Evolutionary conservation across 2,797 vertebrate species (phyloP), one percentile per base, ranked within the genome.

Genomic region (Cynopterus sphinx): DNA sequence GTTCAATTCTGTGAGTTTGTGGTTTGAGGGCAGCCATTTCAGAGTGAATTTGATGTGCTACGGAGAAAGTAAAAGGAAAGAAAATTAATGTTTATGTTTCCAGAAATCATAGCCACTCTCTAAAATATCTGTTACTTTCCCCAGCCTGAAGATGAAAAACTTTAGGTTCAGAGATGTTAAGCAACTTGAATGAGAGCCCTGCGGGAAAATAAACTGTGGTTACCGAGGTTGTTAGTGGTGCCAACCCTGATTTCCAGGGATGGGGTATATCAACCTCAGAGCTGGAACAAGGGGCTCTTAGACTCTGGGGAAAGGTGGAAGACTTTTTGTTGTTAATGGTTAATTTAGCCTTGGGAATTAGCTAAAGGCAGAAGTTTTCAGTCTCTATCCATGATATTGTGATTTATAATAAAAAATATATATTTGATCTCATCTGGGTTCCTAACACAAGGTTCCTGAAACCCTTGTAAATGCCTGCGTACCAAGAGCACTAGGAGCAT

Each of bases 221-320:
- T 24, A 24, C 22, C 7, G 36, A 41, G 41, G 15, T 15, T 31
- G 3, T 39, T 41, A 12, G 11, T 0, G 4, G 4, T 11, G 17
- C 49, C 33, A 4, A 8, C 26, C 24, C 39, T 19, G 13, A 31
- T 22, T 57, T 65, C 57, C 11, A 78, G 41, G 24, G 53, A 65
- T 28, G 43, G 2, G 2, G 4, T 10, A 6, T 5, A 0, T 16
- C 73, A 9, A 36, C 26, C 67, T 83, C 28, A 11, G 31, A 65
- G 5, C 49, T 85, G 33, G 26, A 53, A 59, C 10, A 3, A 31
- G 21, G 33, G 28, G 10, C 33, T 39, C 73, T 19, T 1, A 19
- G 63, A n/a, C 33, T 0, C 3, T 31, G 6, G 0, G 16, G 71
- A 4, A 13, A 26, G 16, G 7, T 2, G 0, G 22, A 41, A 70